Conservation (phyloP, 1,140 invertebrate species). For the Dendroctonus ponderosae region DNA sequence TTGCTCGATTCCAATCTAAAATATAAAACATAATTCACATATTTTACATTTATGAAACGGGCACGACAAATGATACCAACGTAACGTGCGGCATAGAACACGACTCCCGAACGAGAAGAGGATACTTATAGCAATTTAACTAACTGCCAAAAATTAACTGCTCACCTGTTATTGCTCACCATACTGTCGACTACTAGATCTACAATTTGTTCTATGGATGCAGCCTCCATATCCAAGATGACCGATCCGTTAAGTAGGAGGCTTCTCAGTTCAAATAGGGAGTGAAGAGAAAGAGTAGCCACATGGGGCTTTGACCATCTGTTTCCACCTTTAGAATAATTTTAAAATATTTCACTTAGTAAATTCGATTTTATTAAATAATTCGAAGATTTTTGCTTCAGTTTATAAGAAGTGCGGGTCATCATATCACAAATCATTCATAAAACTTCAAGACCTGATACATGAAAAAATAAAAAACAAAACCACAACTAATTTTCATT, state of each 20-base stretch:
- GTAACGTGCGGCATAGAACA: too few species aligned
- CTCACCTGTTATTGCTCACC: constrained; percentile 69
- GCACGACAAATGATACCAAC: too few species aligned
- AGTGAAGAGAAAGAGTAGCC: constrained; percentile 86
- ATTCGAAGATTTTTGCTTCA: too few species aligned
- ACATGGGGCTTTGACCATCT: constrained; percentile 95
- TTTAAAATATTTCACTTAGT: not conserved
- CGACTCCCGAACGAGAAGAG: too few species aligned
- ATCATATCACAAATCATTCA: too few species aligned
- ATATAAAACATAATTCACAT: constrained; percentile 3
- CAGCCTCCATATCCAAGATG: constrained; percentile 88
- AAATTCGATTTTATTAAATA: too few species aligned
- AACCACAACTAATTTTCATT: too few species aligned
- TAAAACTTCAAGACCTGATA: too few species aligned
- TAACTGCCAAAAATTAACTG: not conserved
- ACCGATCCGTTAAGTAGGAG: constrained; percentile 86
- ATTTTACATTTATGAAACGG: not conserved
- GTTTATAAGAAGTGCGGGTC: too few species aligned
- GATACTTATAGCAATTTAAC: not conserved
- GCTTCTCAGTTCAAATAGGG: constrained; percentile 84
- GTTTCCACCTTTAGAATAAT: constrained; percentile 64
- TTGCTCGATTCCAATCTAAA: constrained; percentile 64
- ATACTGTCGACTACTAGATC: constrained; percentile 92
- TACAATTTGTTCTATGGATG: constrained; percentile 79
- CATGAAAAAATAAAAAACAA: too few species aligned